These are phyloP conservation scores for Diorhabda carinulata DNA, from an alignment of 1,140 invertebrate genomes.

Conservation along the genomic window DNA sequence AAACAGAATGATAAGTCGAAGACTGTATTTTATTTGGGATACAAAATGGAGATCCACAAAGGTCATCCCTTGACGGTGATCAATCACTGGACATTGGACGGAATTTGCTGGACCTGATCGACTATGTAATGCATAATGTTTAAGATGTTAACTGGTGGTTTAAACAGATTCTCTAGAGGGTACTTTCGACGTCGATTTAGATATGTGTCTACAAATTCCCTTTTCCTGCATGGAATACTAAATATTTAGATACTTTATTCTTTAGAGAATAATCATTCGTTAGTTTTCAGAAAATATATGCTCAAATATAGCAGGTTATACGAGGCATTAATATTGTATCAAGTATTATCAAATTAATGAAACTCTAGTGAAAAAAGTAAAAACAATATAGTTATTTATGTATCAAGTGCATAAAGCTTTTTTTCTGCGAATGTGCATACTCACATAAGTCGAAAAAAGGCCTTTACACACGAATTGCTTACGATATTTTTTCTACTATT, in stretches of 20 bases:
- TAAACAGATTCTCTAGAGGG: slow-evolving; percentile 44
- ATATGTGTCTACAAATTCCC: slow-evolving; percentile 36
- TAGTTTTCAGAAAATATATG: no score
- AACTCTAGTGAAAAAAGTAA: no score
- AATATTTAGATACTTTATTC: neutral
- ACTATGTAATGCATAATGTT: slow-evolving; percentile 47
- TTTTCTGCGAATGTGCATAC: no score
- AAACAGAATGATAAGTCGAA: slow-evolving; percentile 40
- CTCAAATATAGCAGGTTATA: no score
- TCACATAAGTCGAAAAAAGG: no score
- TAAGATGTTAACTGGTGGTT: slow-evolving; percentile 49
- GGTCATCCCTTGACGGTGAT: slow-evolving; percentile 41
- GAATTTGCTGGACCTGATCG: slow-evolving; percentile 38
- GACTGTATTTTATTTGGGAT: slow-evolving; percentile 39
- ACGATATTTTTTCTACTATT: no score
- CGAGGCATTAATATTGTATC: no score
- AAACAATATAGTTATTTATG: no score
- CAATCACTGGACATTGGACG: slow-evolving; percentile 44
- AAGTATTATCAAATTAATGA: no score
- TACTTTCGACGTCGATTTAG: slow-evolving; percentile 39
- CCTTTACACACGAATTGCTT: no score
- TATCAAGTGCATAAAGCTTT: no score
- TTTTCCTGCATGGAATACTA: slow-evolving; percentile 10
- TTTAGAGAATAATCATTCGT: no score
- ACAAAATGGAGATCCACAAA: slow-evolving; percentile 20